Evolutionary conservation across 1,140 invertebrate genomes (phyloP).

Genomic region (Pollicipes pollicipes): DNA sequence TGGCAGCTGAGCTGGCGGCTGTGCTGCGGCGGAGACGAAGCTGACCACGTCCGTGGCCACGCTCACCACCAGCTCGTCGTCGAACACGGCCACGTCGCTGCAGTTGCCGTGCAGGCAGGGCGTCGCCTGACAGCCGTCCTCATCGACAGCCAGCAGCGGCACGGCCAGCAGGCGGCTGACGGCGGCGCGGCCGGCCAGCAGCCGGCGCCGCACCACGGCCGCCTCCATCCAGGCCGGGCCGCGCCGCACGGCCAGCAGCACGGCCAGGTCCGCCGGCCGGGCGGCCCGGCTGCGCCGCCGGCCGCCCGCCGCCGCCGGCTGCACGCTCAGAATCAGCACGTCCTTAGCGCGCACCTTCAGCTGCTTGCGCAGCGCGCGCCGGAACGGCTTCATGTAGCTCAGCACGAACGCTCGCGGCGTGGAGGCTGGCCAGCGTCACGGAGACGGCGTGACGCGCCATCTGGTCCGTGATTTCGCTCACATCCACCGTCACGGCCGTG

Average conservation of each 20-base stretch:
- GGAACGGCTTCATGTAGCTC: conserved; percentile 63
- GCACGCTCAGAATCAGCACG: conserved; percentile 49
- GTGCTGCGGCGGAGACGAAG: conserved; percentile 66
- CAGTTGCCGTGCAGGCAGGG: conserved; percentile 68
- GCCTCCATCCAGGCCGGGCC: conserved; percentile 35
- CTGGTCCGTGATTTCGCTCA: conserved; percentile 62
- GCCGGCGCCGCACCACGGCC: conserved; percentile 40
- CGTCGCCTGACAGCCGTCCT: conserved; percentile 51
- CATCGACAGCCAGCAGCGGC: conserved; percentile 55
- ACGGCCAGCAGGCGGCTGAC: conserved; percentile 57
- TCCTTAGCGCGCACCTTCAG: conserved; percentile 23
- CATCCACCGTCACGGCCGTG: conserved; percentile 52
- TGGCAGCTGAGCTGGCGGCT: conserved; percentile 55
- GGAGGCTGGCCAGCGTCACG: conserved; percentile 40
- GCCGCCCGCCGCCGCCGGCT: conserved; percentile 48
- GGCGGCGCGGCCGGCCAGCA: conserved; percentile 50
- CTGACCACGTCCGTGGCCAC: conserved; percentile 58
- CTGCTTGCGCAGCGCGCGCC: conserved; percentile 51
- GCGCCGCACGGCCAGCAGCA: conserved; percentile 65
- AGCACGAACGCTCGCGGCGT: conserved; percentile 67
- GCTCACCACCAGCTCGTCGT: conserved; percentile 40
- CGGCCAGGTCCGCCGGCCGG: conserved; percentile 45
- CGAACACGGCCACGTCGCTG: conserved; percentile 52
- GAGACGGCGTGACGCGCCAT: conserved; percentile 70
- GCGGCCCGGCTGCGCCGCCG: conserved; percentile 32